A percentile compares a stretch with the other conserved stretches of the same genome.
These are phyloP conservation scores for Ceyx cyanopectus DNA, from an alignment of 2,113 vertebrate species.

Conservation along the genomic window DNA sequence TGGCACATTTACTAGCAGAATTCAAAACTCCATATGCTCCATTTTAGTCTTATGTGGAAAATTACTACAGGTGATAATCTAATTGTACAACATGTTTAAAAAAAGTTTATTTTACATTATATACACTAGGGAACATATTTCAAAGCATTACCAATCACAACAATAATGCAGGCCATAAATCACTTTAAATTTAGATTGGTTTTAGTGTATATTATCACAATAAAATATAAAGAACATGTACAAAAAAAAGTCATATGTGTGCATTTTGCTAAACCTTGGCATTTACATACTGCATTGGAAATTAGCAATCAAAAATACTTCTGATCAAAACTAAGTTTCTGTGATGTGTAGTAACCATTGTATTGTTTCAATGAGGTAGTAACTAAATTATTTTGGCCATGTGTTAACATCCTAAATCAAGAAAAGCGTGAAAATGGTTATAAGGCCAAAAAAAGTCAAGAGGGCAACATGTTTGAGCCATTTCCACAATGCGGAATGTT, in stretches of 20 bases:
- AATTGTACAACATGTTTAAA: constrained; percentile 81
- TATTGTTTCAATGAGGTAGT: constrained; percentile 85
- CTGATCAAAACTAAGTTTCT: constrained; percentile 76
- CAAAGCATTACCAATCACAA: constrained; percentile 80
- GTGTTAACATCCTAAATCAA: constrained; percentile 78
- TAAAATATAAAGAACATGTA: constrained; percentile 81
- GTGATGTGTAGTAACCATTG: constrained; percentile 77
- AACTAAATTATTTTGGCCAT: constrained; percentile 86
- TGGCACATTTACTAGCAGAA: constrained; percentile 56
- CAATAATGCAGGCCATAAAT: constrained; percentile 80
- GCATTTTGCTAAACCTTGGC: constrained; percentile 76
- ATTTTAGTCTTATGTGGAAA: constrained; percentile 38
- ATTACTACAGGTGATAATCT: constrained; percentile 65
- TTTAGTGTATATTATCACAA: constrained; percentile 81
- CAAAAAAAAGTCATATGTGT: constrained; percentile 74
- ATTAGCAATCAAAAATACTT: constrained; percentile 75
- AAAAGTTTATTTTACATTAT: constrained; percentile 88
- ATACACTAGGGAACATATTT: constrained; percentile 81
- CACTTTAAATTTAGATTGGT: constrained; percentile 77
- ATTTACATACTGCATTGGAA: constrained; percentile 75
- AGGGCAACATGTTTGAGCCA: constrained; percentile 62
- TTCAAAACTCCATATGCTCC: constrained; percentile 17
- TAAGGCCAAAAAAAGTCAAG: constrained; percentile 78
- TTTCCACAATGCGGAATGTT: constrained; percentile 75
- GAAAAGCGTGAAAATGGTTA: constrained; percentile 70